Percentiles rank a stretch among this genome's conserved stretches.
phyloP scores from a whole-genome alignment of 2,113 vertebrate genomes.

The Misgurnus anguillicaudatus region DNA sequence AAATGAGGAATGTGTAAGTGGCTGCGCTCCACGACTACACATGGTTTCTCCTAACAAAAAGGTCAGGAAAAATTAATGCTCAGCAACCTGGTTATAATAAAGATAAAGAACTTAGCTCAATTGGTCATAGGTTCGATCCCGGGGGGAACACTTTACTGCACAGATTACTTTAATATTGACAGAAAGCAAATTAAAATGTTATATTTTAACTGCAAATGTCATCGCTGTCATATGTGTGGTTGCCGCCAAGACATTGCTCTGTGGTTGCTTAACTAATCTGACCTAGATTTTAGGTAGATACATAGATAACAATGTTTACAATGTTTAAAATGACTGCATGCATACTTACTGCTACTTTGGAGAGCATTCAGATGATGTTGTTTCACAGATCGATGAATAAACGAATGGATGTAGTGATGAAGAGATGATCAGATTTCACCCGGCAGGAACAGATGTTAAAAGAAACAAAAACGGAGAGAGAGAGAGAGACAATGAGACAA shows the following conservation, averaged over 20 bases:
- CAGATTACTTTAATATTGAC: too few species aligned
- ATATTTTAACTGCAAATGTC: too few species aligned
- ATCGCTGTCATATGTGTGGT: too few species aligned
- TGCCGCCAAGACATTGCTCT: too few species aligned
- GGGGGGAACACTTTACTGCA: too few species aligned
- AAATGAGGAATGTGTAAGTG: background rate
- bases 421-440: constrained; percentile 32
- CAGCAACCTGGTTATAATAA: background rate
- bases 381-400: constrained; percentile 8
- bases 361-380: constrained; percentile 43
- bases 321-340: background rate
- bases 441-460: constrained; percentile 29
- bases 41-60: background rate
- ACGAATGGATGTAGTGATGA: background rate
- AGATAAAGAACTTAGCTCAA: too few species aligned
- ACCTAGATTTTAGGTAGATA: too few species aligned
- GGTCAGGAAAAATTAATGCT: background rate
- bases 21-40: background rate
- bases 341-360: constrained; percentile 71
- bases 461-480: background rate
- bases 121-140: too few species aligned
- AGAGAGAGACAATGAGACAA: constrained; percentile 11
- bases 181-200: background rate
- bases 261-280: too few species aligned
- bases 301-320: background rate